Percentiles rank a stretch among this genome's conserved stretches.
Evolutionary conservation across 23 tunicate genomes (phyloP).

Genomic region (Styela plicata): DNA sequence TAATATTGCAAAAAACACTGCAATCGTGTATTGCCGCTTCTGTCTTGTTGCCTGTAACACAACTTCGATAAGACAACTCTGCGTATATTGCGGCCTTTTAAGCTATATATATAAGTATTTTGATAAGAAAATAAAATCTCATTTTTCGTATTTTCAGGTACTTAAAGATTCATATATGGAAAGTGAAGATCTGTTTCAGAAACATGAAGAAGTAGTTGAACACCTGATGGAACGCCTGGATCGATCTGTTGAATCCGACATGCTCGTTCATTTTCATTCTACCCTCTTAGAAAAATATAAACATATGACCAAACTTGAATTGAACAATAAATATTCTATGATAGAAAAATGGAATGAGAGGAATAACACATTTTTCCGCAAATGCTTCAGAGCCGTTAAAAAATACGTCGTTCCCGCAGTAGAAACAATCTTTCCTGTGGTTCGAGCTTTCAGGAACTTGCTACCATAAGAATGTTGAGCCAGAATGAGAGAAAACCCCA

Average conservation of each 20-base stretch:
- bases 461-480: too few species aligned
- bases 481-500: too few species aligned
- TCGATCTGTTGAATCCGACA: not conserved
- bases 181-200: not conserved
- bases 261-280: too few species aligned
- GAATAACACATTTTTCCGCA: not conserved
- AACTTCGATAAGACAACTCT: too few species aligned
- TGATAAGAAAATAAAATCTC: too few species aligned
- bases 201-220: not conserved
- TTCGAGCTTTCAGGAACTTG: too few species aligned
- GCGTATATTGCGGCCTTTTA: too few species aligned
- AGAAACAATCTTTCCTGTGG: too few species aligned
- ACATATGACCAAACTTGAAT: not conserved
- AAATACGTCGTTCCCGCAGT: not conserved
- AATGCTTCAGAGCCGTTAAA: not conserved
- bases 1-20: too few species aligned
- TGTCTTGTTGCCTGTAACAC: too few species aligned
- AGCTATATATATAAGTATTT: too few species aligned
- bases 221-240: not conserved
- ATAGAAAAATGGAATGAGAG: not conserved
- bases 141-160: not conserved
- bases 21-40: too few species aligned
- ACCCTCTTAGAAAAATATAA: not conserved
- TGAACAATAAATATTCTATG: not conserved
- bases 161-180: not conserved